Evolutionary conservation across 2,113 vertebrate genomes (phyloP).

Genomic region (Actenoides lindsayi): DNA sequence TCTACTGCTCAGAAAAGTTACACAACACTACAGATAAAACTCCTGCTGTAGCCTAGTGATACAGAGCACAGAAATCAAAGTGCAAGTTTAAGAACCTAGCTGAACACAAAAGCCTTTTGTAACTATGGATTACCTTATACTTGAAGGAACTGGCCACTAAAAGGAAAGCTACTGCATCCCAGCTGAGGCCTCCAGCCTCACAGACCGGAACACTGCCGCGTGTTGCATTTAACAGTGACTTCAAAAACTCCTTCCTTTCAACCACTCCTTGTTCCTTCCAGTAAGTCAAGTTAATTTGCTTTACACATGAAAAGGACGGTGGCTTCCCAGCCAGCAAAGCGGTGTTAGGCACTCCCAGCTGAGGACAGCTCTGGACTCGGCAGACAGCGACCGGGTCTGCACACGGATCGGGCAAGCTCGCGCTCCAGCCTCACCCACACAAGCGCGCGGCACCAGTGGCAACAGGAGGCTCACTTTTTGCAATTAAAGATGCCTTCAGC

Average conservation of each 20-base stretch:
- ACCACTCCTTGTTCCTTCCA: neutral
- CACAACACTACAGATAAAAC: neutral
- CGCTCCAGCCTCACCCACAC: neutral
- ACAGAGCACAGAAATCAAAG: neutral
- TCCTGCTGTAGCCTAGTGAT: neutral
- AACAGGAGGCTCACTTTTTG: neutral
- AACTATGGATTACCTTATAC: neutral
- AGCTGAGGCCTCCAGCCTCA: neutral
- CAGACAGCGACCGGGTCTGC: neutral
- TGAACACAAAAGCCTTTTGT: neutral
- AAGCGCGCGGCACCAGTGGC: neutral
- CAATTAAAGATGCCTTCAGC: neutral
- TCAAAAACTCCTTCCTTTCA: neutral
- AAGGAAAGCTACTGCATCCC: neutral
- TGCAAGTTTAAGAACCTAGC: rapidly evolving
- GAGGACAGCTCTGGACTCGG: neutral
- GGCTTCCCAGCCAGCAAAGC: neutral
- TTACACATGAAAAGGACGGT: rapidly evolving
- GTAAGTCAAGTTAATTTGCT: rapidly evolving
- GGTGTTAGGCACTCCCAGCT: neutral
- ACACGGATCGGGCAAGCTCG: neutral
- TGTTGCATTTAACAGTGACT: neutral
- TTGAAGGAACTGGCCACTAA: neutral
- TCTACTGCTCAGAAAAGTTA: neutral
- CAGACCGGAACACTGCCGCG: neutral